phyloP scores from a whole-genome alignment of 2,113 vertebrate genomes.

The Sceloporus undulatus region DNA sequence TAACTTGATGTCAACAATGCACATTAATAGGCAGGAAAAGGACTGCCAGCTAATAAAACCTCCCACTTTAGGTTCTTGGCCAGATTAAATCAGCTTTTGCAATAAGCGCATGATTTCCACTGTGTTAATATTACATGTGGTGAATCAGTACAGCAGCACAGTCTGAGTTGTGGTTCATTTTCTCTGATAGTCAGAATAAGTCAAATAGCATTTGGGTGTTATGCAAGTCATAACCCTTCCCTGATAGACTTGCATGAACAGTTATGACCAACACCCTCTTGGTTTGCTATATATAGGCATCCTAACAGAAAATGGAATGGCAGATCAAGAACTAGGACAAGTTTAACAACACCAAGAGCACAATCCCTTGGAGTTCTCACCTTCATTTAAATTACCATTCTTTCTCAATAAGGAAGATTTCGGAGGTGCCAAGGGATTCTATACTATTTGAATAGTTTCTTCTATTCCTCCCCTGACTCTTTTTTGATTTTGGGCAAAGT shows the following conservation, averaged over 20 bases:
- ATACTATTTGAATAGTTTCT: not conserved
- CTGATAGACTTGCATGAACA: slow-evolving; percentile 56
- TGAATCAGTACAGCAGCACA: slow-evolving; percentile 42
- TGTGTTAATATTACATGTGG: slow-evolving; percentile 31
- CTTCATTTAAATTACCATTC: not conserved
- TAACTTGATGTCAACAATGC: slow-evolving; percentile 32
- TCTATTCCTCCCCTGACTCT: not conserved
- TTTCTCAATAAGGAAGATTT: not conserved
- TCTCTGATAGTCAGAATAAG: slow-evolving; percentile 54
- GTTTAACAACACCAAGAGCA: not conserved
- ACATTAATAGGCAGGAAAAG: slow-evolving; percentile 26
- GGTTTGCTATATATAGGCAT: slow-evolving; percentile 51
- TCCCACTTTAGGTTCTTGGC: slow-evolving; percentile 55
- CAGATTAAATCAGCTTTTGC: slow-evolving; percentile 61
- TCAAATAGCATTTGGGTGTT: slow-evolving; percentile 55
- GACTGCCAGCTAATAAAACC: slow-evolving; percentile 39
- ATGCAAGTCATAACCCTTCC: slow-evolving; percentile 58
- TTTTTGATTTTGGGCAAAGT: not conserved
- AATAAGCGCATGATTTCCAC: slow-evolving; percentile 49
- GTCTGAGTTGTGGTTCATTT: slow-evolving; percentile 41
- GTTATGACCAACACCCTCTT: slow-evolving; percentile 67
- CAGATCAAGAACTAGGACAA: slow-evolving; percentile 24
- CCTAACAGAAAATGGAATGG: not conserved
- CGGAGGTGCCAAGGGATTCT: not conserved
- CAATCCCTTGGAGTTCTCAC: not conserved